Percentiles rank a stretch among this genome's conserved stretches.
These are phyloP conservation scores for Ernsta delagoae DNA, from an alignment of 2,888 invertebrate species.

Conservation along the genomic window DNA sequence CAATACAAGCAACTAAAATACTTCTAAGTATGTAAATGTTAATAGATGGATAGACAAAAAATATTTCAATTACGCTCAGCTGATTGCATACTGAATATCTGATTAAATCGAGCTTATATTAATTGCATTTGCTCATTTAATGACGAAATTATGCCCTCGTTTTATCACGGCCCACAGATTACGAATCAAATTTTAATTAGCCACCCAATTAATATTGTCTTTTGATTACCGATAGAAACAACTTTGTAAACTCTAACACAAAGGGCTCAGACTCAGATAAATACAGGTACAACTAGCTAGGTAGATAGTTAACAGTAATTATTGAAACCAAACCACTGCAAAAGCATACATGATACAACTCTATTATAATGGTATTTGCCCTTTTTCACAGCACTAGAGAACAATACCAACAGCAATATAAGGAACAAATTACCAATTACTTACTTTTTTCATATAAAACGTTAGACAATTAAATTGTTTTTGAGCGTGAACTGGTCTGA, in stretches of 20 bases:
- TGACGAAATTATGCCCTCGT: not conserved
- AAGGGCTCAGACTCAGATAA: too few species aligned
- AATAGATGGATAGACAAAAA: not conserved
- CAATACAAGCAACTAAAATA: constrained; percentile 3
- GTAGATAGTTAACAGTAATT: too few species aligned
- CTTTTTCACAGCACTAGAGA: constrained; percentile 12
- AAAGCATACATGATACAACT: too few species aligned
- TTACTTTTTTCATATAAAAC: constrained; percentile 19
- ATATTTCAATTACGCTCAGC: not conserved
- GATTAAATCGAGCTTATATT: constrained; percentile 1
- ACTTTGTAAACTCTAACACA: too few species aligned
- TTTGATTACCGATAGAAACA: too few species aligned
- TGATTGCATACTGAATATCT: not conserved
- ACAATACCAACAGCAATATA: constrained; percentile 21
- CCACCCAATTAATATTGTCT: too few species aligned
- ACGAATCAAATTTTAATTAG: too few species aligned
- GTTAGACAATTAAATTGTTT: constrained; percentile 1
- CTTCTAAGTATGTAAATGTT: not conserved
- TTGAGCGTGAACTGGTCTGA: constrained; percentile 26
- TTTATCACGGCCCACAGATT: not conserved
- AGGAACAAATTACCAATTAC: not conserved
- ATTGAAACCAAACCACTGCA: too few species aligned
- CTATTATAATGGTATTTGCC: too few species aligned
- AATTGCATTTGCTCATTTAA: not conserved
- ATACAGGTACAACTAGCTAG: too few species aligned